Evolutionary conservation across 2,113 vertebrate species (phyloP).

Genomic region (Amphilophus citrinellus): DNA sequence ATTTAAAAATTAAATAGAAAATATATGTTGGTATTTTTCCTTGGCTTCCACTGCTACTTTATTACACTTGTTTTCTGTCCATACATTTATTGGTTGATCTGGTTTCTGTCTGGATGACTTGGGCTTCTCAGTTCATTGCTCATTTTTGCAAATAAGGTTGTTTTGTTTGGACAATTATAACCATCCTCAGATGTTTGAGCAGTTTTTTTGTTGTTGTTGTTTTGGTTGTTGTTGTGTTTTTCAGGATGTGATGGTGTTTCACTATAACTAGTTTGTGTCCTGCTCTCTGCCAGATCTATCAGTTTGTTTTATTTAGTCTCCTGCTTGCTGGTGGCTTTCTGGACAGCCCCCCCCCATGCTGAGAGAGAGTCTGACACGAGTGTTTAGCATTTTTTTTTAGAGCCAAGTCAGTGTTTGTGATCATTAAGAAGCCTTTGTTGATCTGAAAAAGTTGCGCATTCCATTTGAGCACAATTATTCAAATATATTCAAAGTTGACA

Average conservation of each 20-base stretch:
- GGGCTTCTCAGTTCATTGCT: background rate
- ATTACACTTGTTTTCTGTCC: background rate
- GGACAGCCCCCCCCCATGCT: background rate
- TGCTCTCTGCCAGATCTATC: slow-evolving; percentile 15
- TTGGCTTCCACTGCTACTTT: background rate
- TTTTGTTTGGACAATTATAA: background rate
- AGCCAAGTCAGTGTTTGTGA: background rate
- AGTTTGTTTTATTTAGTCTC: background rate
- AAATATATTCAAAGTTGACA: slow-evolving; percentile 39
- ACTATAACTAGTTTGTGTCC: accelerated
- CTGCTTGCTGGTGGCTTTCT: background rate
- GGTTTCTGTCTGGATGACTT: background rate
- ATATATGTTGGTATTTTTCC: too few species aligned
- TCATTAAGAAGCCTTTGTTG: background rate
- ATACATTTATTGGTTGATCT: background rate
- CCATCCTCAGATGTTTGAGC: background rate
- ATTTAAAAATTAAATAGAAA: background rate
- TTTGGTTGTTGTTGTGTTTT: background rate
- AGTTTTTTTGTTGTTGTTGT: background rate
- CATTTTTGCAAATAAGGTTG: background rate
- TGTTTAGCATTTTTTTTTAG: background rate
- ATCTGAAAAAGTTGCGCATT: background rate
- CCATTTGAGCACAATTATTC: slow-evolving; percentile 1
- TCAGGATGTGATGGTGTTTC: background rate
- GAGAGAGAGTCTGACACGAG: background rate